Evolutionary conservation across 2,113 vertebrate genomes (phyloP).

Genomic region (Heterochromis multidens): DNA sequence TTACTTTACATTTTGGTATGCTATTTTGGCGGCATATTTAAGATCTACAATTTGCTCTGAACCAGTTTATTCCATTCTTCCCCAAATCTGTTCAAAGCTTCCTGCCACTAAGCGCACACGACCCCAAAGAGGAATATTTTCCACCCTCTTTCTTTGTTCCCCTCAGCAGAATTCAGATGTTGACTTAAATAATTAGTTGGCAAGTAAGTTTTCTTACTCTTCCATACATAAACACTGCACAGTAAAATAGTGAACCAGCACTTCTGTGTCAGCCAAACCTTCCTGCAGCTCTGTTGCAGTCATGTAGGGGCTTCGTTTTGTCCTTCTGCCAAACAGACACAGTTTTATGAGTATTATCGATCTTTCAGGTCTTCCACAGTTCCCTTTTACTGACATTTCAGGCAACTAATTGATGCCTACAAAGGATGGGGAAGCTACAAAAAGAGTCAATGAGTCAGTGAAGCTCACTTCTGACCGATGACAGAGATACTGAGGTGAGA

Average conservation of each 20-base stretch:
- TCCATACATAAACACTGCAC: background rate
- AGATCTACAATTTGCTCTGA: background rate
- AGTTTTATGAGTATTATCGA: background rate
- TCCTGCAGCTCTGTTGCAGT: background rate
- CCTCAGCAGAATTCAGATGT: rapidly evolving
- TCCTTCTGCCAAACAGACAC: background rate
- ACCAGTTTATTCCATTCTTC: too few relatives aligned
- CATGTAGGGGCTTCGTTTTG: background rate
- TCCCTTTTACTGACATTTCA: background rate
- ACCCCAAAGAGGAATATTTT: background rate
- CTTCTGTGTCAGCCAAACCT: background rate
- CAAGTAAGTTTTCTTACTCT: background rate
- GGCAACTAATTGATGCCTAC: background rate
- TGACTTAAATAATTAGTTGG: background rate
- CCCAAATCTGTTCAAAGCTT: background rate
- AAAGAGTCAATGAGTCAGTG: background rate
- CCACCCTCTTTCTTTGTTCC: background rate
- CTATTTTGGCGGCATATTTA: background rate
- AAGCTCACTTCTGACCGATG: background rate
- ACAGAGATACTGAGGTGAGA: background rate
- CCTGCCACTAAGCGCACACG: background rate
- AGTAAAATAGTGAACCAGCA: background rate
- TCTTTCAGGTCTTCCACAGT: background rate
- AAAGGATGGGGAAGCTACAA: background rate
- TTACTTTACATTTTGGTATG: too few relatives aligned